Conservation (phyloP, 2,113 vertebrate genomes). For the Sylvietta virens region DNA sequence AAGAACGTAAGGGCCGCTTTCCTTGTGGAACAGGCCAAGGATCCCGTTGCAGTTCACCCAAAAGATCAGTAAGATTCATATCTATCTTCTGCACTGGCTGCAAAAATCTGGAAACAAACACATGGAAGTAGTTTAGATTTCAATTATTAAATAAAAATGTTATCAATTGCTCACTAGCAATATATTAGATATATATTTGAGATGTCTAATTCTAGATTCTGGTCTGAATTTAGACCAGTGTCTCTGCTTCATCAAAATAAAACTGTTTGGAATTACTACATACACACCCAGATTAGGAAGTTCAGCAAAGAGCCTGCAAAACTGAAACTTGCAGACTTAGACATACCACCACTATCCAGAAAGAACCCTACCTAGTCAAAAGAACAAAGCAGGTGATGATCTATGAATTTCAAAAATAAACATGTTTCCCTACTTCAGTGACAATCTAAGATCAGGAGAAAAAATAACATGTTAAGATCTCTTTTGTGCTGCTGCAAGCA, state of each 20-base stretch:
- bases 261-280: neutral
- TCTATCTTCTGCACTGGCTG: slow-evolving; percentile 97
- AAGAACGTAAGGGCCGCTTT: slow-evolving; percentile 90
- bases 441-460: neutral
- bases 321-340: neutral
- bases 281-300: neutral
- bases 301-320: neutral
- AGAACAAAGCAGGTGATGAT: neutral
- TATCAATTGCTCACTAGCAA: neutral
- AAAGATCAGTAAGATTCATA: slow-evolving; percentile 97
- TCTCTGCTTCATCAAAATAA: neutral
- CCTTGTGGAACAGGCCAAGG: slow-evolving; percentile 97
- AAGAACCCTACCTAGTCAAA: neutral
- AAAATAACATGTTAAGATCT: neutral
- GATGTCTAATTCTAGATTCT: neutral
- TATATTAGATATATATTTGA: neutral
- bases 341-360: neutral
- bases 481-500: neutral
- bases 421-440: neutral
- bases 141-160: neutral
- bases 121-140: neutral
- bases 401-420: neutral
- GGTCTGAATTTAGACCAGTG: neutral
- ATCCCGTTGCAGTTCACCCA: slow-evolving; percentile 94
- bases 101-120: slow-evolving; percentile 80